Conservation (phyloP, 2,113 vertebrate species). For the Zosterops borbonicus region DNA sequence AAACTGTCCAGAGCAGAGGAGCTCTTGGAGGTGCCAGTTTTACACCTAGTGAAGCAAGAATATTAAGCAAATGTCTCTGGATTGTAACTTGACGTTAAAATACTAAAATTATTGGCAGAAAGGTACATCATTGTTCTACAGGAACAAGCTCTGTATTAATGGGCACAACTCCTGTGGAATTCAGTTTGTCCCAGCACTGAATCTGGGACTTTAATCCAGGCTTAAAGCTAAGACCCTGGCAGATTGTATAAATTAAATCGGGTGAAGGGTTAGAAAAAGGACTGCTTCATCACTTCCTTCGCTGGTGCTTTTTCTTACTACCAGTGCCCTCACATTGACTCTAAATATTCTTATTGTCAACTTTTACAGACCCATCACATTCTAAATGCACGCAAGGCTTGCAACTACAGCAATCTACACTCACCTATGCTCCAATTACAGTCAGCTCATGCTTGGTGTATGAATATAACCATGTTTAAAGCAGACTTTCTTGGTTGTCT, state of each 20-base stretch:
- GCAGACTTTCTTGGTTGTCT: not conserved
- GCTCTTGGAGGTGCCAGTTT: not conserved
- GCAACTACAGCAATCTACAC: not conserved
- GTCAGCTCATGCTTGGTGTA: not conserved
- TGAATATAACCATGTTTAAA: not conserved
- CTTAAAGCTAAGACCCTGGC: not conserved
- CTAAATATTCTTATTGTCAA: not conserved
- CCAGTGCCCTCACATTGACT: not conserved
- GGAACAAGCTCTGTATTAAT: not conserved
- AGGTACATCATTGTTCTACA: not conserved
- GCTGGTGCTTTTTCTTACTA: not conserved
- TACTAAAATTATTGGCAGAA: accelerated
- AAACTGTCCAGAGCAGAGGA: not conserved
- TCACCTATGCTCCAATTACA: not conserved
- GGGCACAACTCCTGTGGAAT: not conserved
- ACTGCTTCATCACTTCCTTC: not conserved
- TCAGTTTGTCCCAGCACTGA: not conserved
- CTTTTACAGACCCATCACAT: not conserved
- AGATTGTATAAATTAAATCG: conserved; percentile 1
- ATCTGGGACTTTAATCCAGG: conserved; percentile 9
- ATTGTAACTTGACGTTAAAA: not conserved
- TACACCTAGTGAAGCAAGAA: not conserved
- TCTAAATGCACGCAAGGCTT: not conserved
- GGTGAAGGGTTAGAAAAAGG: not conserved
- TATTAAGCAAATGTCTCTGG: not conserved